These are phyloP conservation scores for Sipunculus nudus DNA, from an alignment of 2,888 invertebrate species.

Conservation along the genomic window DNA sequence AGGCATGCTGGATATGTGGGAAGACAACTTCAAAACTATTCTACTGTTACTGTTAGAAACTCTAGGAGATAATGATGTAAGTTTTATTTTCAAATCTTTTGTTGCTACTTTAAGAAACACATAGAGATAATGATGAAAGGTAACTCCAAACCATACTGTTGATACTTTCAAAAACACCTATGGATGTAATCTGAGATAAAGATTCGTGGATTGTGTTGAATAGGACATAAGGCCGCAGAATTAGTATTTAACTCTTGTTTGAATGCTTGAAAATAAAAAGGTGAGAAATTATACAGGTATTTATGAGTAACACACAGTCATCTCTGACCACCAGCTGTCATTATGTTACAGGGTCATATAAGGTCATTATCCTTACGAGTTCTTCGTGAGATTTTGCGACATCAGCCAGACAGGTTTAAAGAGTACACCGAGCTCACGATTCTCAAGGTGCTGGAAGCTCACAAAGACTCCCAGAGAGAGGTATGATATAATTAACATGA, in stretches of 20 bases:
- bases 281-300: no score
- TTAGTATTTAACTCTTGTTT: no score
- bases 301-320: no score
- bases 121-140: no score
- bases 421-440: constrained; percentile 91
- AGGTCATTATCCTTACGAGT: constrained; percentile 78
- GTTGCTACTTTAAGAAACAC: background rate
- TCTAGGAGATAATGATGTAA: constrained; percentile 68
- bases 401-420: constrained; percentile 80
- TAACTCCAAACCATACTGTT: no score
- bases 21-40: constrained; percentile 70
- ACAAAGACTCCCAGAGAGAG: constrained; percentile 73
- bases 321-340: no score
- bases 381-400: constrained; percentile 84
- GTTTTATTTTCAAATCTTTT: constrained; percentile 64
- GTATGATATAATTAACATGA: constrained; percentile 60
- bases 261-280: no score
- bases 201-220: no score
- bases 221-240: no score
- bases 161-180: no score
- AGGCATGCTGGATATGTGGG: constrained; percentile 68
- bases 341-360: constrained; percentile 58
- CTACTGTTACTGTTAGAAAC: constrained; percentile 82
- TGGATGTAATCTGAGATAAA: no score
- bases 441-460: constrained; percentile 87